Conservation (phyloP, 1,140 invertebrate species). For the Coboldia fuscipes region DNA sequence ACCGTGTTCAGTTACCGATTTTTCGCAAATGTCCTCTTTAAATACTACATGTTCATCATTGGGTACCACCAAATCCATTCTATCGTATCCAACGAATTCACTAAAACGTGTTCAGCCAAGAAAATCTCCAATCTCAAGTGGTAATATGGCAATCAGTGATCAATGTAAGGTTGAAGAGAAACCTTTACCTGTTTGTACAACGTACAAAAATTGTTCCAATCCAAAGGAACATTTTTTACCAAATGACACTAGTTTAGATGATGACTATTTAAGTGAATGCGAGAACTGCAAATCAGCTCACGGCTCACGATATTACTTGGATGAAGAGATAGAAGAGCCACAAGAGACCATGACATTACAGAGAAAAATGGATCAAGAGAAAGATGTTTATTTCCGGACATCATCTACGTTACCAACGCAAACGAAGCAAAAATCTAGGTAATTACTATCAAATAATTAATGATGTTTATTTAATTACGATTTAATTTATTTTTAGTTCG, state of each 20-base stretch:
- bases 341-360: slow-evolving; percentile 51
- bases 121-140: no score
- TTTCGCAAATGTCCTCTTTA: not conserved
- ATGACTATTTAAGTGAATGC: slow-evolving; percentile 59
- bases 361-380: slow-evolving; percentile 27
- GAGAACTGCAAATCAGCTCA: slow-evolving; percentile 59
- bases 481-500: slow-evolving; percentile 12
- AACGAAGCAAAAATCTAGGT: slow-evolving; percentile 36
- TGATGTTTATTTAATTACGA: slow-evolving; percentile 4
- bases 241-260: slow-evolving; percentile 31
- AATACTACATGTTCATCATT: slow-evolving; percentile 1
- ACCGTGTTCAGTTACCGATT: not conserved
- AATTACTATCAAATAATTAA: slow-evolving; percentile 6
- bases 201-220: slow-evolving; percentile 19
- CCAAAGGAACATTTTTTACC: slow-evolving; percentile 21
- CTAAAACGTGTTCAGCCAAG: no score
- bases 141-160: no score
- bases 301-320: slow-evolving; percentile 36
- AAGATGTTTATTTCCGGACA: slow-evolving; percentile 35
- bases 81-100: slow-evolving; percentile 1
- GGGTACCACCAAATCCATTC: not conserved
- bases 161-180: slow-evolving; percentile 6
- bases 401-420: slow-evolving; percentile 44
- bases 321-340: slow-evolving; percentile 32
- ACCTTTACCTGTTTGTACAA: slow-evolving; percentile 19